Evolutionary conservation across 2,888 invertebrate genomes (phyloP).

Genomic region (Drosophila villosipedis): DNA sequence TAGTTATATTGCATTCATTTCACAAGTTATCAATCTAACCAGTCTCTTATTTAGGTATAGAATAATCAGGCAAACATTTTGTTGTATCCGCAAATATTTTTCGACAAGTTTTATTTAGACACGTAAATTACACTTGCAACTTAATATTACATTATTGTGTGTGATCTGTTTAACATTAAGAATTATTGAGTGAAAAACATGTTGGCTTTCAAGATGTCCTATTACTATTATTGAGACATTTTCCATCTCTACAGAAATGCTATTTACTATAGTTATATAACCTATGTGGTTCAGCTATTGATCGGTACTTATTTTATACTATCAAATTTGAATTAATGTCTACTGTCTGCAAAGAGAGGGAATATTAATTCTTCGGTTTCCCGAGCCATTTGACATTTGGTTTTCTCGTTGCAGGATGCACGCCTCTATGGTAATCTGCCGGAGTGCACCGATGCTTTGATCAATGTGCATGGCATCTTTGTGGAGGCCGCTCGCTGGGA

Average conservation of each 20-base stretch:
- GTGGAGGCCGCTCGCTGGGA: conserved; percentile 96
- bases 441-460: conserved; percentile 88
- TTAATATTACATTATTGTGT: neutral
- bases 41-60: neutral
- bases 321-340: neutral
- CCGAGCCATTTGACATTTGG: neutral
- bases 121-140: neutral
- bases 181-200: neutral
- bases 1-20: neutral
- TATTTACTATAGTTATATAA: neutral
- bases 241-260: neutral
- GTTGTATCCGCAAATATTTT: neutral
- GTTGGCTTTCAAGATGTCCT: neutral
- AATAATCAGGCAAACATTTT: neutral
- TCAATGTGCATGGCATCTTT: conserved; percentile 92
- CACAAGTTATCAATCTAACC: neutral
- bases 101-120: neutral
- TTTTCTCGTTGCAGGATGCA: conserved; percentile 74
- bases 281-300: neutral
- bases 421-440: conserved; percentile 87
- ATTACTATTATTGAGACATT: neutral
- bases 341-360: neutral
- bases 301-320: neutral
- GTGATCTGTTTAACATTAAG: neutral
- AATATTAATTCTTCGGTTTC: neutral